phyloP scores from a whole-genome alignment of 2,888 invertebrate genomes.

The Dugesia japonica region DNA sequence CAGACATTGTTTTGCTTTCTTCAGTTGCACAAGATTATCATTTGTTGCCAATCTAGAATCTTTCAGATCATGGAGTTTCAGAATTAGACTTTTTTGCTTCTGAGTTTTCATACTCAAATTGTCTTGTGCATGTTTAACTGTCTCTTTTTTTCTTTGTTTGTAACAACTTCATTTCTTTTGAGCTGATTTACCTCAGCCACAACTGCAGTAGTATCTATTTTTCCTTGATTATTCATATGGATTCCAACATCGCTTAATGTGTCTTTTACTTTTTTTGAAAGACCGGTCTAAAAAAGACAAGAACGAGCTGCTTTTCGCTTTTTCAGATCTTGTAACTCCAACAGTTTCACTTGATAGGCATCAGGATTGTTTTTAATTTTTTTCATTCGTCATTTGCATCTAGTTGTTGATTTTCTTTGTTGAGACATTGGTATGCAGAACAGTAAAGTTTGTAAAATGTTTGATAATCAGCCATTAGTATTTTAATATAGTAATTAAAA shows the following conservation, averaged over 20 bases:
- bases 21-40: constrained; percentile 10
- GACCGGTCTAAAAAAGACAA: constrained; percentile 1
- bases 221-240: background rate
- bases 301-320: background rate
- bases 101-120: background rate
- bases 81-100: constrained; percentile 7
- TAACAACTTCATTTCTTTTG: background rate
- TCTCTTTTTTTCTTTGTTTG: background rate
- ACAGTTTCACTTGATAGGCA: background rate
- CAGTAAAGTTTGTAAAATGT: constrained; percentile 11
- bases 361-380: background rate
- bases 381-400: constrained; percentile 13
- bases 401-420: background rate
- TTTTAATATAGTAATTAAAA: background rate
- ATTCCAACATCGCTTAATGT: background rate
- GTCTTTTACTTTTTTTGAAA: background rate
- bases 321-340: constrained; percentile 3
- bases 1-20: constrained; percentile 13
- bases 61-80: background rate
- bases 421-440: constrained; percentile 13
- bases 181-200: background rate
- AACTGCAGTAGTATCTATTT: background rate
- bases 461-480: background rate
- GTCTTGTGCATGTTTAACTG: background rate
- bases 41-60: background rate